Percentiles rank a stretch among this genome's conserved stretches.
These are phyloP conservation scores for Lepidocyrtinus sp. DNA, from an alignment of 2,888 invertebrate genomes.

Conservation along the genomic window DNA sequence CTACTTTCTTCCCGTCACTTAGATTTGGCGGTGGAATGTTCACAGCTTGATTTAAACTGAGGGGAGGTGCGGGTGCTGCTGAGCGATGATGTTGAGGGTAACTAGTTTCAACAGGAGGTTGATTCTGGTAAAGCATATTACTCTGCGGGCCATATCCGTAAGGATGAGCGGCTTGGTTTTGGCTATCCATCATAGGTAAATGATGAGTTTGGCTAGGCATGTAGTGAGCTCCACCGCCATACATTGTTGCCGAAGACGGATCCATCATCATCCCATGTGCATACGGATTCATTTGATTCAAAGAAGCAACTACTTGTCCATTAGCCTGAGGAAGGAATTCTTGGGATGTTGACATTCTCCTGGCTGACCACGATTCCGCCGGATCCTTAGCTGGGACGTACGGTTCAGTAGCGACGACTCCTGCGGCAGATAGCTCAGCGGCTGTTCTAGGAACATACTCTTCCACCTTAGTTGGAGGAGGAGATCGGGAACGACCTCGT, in stretches of 20 bases:
- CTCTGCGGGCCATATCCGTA: background rate
- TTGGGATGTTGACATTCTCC: constrained; percentile 29
- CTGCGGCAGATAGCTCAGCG: background rate
- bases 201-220: too few relatives aligned
- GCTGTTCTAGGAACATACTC: constrained; percentile 57
- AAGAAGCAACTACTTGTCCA: constrained; percentile 29
- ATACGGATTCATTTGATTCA: constrained; percentile 44
- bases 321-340: constrained; percentile 53
- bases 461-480: constrained; percentile 32
- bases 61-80: background rate
- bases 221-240: too few relatives aligned
- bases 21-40: constrained; percentile 26
- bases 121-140: constrained; percentile 11
- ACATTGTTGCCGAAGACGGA: too few relatives aligned
- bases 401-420: constrained; percentile 39
- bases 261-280: background rate
- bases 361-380: constrained; percentile 25
- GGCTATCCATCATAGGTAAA: background rate
- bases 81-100: constrained; percentile 19
- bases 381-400: constrained; percentile 58
- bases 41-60: too few relatives aligned
- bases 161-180: constrained; percentile 11
- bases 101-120: background rate
- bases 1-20: constrained; percentile 17
- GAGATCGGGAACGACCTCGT: constrained; percentile 43